Percentiles rank a stretch among this genome's conserved stretches.
phyloP scores from a whole-genome alignment of 2,797 vertebrate species.

The Rhabdophis nuchalis region DNA sequence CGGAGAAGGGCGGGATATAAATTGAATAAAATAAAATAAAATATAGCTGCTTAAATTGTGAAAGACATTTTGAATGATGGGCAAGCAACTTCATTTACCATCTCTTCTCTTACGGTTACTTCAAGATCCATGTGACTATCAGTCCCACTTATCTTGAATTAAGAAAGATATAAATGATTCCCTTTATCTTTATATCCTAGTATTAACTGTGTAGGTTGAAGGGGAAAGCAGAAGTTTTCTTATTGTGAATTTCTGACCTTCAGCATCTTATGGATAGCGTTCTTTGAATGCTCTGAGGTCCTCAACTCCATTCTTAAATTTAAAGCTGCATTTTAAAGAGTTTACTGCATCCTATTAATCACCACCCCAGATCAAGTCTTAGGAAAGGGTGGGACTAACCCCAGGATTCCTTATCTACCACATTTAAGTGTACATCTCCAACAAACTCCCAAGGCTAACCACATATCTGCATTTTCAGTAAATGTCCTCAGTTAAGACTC shows the following conservation, averaged over 20 bases:
- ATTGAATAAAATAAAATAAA: too few species aligned
- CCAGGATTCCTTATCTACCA: background rate
- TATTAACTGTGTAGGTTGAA: background rate
- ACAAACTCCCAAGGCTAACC: background rate
- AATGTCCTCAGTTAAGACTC: background rate
- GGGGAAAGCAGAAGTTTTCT: background rate
- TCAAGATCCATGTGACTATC: background rate
- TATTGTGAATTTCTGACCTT: background rate
- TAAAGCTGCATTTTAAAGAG: background rate
- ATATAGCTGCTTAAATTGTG: background rate
- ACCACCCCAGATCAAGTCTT: background rate
- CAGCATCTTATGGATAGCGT: background rate
- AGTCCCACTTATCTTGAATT: background rate
- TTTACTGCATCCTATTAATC: background rate
- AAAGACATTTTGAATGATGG: background rate
- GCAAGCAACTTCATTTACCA: background rate
- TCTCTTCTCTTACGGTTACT: background rate
- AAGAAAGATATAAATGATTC: background rate
- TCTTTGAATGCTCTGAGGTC: background rate
- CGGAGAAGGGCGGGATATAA: too few species aligned
- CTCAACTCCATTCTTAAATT: background rate
- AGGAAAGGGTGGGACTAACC: background rate
- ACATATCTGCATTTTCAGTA: background rate
- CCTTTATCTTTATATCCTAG: background rate
- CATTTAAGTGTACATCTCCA: background rate